Evolutionary conservation across 1,140 invertebrate genomes (phyloP).

Genomic region (Drosophila nigrodunni): DNA sequence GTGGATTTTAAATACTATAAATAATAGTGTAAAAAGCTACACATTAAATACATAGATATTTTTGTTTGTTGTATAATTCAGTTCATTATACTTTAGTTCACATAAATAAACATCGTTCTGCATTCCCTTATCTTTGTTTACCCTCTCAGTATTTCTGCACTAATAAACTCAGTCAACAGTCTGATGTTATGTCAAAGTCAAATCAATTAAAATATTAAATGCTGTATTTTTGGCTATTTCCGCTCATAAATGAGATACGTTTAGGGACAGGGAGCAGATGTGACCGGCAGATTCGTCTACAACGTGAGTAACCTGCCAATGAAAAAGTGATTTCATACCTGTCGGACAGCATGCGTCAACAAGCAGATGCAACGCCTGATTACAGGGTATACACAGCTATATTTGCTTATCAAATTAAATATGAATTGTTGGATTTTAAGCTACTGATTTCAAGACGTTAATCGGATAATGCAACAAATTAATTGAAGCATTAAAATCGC

Average conservation of each 20-base stretch:
- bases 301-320: slow-evolving; percentile 52
- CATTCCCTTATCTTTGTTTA: no score
- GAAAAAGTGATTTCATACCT: slow-evolving; percentile 10
- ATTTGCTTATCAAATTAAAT: neutral
- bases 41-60: no score
- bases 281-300: slow-evolving; percentile 5
- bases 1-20: no score
- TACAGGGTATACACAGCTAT: neutral
- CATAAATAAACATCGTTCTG: no score
- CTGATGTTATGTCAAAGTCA: slow-evolving; percentile 15
- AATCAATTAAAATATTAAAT: slow-evolving; percentile 52
- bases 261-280: neutral
- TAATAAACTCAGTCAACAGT: neutral
- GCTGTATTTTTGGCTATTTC: slow-evolving; percentile 57
- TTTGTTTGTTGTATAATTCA: no score
- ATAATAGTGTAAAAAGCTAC: no score
- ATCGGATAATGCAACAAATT: slow-evolving; percentile 1
- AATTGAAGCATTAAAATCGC: slow-evolving; percentile 26
- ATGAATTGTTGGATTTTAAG: neutral
- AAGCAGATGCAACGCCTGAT: neutral
- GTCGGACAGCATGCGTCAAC: slow-evolving; percentile 13
- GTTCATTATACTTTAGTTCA: no score
- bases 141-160: slow-evolving; percentile 3
- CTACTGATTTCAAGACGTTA: neutral
- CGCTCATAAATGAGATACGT: slow-evolving; percentile 49